phyloP scores from a whole-genome alignment of 2,888 invertebrate genomes.

The Pyrrhosoma nymphula region DNA sequence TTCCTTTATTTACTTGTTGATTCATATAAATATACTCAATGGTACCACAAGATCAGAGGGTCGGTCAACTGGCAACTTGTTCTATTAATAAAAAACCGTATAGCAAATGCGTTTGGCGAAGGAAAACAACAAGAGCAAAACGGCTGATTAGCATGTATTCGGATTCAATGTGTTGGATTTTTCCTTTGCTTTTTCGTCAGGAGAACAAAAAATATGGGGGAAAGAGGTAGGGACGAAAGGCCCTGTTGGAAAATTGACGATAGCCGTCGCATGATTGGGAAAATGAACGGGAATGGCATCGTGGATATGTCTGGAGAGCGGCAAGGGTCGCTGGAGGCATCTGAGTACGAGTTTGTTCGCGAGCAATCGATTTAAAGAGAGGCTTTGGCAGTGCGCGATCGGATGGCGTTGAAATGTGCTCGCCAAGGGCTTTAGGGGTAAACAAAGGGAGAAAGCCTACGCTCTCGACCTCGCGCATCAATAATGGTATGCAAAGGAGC shows the following conservation, averaged over 20 bases:
- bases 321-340: neutral
- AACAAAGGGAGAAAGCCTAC: neutral
- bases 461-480: neutral
- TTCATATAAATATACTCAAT: no score
- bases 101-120: neutral
- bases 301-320: neutral
- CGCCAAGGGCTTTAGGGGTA: neutral
- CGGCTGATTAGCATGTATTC: neutral
- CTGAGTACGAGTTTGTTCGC: neutral
- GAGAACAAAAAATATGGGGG: neutral
- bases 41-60: no score
- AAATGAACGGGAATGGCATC: conserved; percentile 12
- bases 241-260: conserved; percentile 1
- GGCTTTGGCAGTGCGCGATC: neutral
- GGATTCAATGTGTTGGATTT: neutral
- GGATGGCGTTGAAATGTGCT: neutral
- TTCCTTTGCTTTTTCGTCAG: neutral
- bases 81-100: neutral
- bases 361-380: neutral
- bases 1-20: no score
- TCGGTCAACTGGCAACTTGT: no score
- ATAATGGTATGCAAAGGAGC: neutral
- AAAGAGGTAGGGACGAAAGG: neutral
- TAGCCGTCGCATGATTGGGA: neutral
- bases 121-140: neutral